Percentiles rank a stretch among this genome's conserved stretches.
Evolutionary conservation across 1,140 invertebrate genomes (phyloP).

Genomic region (Bombus sylvicola): DNA sequence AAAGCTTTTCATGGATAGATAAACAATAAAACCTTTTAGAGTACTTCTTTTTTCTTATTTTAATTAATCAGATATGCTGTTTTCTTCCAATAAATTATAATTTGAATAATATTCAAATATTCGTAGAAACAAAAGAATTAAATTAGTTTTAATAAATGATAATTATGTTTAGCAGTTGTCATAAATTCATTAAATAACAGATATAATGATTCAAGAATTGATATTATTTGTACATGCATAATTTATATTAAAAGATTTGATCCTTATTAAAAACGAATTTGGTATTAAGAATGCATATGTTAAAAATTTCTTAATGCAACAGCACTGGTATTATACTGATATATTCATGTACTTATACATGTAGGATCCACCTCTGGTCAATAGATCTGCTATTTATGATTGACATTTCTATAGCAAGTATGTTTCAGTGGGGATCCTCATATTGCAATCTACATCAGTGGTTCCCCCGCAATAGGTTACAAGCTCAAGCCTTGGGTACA

Average conservation of each 20-base stretch:
- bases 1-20: too few species aligned
- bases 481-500: slow-evolving; percentile 73
- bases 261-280: background rate
- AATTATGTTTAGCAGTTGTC: too few species aligned
- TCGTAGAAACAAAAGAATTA: too few species aligned
- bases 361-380: slow-evolving; percentile 42
- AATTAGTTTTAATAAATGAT: too few species aligned
- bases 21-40: too few species aligned
- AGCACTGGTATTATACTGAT: background rate
- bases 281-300: background rate
- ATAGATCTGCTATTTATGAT: background rate
- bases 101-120: too few species aligned
- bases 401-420: slow-evolving; percentile 56
- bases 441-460: slow-evolving; percentile 80
- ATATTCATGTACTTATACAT: background rate
- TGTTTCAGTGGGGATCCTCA: slow-evolving; percentile 78
- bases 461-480: slow-evolving; percentile 77
- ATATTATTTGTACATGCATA: background rate
- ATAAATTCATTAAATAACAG: too few species aligned
- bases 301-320: background rate
- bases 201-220: background rate
- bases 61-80: background rate
- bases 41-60: background rate
- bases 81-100: too few species aligned
- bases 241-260: background rate